Evolutionary conservation across 2,888 invertebrate species (phyloP), one percentile per base, ranked within the genome.

Genomic region (Plagiodera versicolora): DNA sequence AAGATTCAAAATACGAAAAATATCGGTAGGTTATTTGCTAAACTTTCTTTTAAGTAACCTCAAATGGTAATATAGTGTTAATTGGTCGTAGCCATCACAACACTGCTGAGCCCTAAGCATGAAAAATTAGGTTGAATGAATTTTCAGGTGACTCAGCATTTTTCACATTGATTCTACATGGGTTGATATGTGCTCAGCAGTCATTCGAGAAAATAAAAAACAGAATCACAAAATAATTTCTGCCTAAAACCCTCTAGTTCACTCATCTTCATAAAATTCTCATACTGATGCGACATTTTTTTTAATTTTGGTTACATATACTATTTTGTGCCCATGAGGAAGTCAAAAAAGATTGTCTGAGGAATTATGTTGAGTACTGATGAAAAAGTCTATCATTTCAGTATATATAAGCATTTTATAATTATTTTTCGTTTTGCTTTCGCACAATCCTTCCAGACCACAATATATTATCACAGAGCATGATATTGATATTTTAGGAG

Each of bases 401-500:
- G n/a, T 64, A 65, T 63, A 61, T 65, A 65, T 65, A 65, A 60
- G 61, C 61, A 60, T 61, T 63, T 61, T 65, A 65, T 59, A 59
- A 63, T 63, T 63, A 63, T 65, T 63, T 63, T 65, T 65, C 65
- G 65, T 65, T 63, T 61, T 53, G 32, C 61, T 63, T 65, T 63
- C 63, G 63, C 65, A 65, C 63, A 65, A 59, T 65, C 63, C 65
- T 65, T 65, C 62, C 56, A 63, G 65, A 65, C 61, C 63, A 65
- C 61, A 65, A 65, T 65, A 65, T 65, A 59, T 63, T 65, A 65
- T 65, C 65, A 65, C 65, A 65, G 65, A 65, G 63, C 63, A 65
- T 65, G 65, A 65, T 65, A 65, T 65, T 65, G 65, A 65, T 65
- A 65, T 65, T 65, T 61, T 59, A 65, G 59, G 63, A 65, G 54